Conservation (phyloP, 1,140 invertebrate species). For the Rhopalosiphum padi region DNA sequence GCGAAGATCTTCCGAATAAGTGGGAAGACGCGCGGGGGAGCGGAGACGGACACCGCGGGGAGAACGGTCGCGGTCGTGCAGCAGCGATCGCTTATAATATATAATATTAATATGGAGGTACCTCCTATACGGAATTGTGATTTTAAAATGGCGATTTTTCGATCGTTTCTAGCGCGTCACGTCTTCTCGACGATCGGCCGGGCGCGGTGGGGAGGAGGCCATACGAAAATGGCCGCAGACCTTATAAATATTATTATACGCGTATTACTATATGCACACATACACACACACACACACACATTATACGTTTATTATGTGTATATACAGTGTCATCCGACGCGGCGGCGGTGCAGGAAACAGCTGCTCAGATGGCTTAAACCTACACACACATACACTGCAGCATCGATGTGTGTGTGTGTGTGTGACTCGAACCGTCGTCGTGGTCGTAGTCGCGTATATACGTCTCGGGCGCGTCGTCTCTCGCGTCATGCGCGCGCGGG, state of each 20-base stretch:
- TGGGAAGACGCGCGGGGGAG: no score
- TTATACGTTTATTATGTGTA: neutral
- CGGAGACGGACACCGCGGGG: no score
- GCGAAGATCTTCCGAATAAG: no score
- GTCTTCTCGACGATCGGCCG: neutral
- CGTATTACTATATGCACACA: neutral
- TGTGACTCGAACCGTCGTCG: neutral
- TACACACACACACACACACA: neutral
- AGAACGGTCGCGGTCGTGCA: no score
- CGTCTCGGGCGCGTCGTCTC: neutral
- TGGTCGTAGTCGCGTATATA: neutral
- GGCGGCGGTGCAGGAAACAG: neutral
- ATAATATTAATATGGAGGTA: no score
- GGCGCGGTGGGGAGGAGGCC: neutral
- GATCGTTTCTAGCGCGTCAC: neutral
- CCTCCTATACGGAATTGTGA: neutral
- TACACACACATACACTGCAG: neutral
- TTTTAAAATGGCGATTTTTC: constrained; percentile 8
- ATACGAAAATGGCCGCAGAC: neutral
- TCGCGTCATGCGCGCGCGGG: neutral
- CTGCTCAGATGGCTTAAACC: neutral
- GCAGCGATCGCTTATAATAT: no score
- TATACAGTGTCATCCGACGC: neutral
- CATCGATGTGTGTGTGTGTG: no score
- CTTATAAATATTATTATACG: neutral